Conservation (phyloP, 1,140 invertebrate species). For the Spodoptera litura region DNA sequence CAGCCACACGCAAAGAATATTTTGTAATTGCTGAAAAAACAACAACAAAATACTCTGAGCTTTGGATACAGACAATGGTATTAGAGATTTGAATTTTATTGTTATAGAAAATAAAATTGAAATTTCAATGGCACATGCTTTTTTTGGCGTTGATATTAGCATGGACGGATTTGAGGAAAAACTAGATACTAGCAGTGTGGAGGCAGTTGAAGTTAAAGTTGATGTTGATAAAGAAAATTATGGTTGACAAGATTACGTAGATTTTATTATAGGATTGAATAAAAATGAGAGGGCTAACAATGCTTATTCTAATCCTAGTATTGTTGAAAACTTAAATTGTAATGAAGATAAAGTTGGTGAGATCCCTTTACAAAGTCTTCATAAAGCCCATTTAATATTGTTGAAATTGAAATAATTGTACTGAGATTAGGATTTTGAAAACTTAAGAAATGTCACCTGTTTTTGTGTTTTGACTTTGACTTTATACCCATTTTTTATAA, state of each 20-base stretch:
- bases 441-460: too few species aligned
- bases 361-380: not conserved
- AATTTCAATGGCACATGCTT: constrained; percentile 35
- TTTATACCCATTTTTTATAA: too few species aligned
- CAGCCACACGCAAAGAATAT: constrained; percentile 93
- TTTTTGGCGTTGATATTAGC: not conserved
- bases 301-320: not conserved
- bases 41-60: constrained; percentile 85
- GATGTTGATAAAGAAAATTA: not conserved
- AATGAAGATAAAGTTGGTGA: not conserved
- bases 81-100: constrained; percentile 25
- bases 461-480: too few species aligned
- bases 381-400: not conserved
- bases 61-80: constrained; percentile 43
- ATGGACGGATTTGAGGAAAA: not conserved
- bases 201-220: not conserved
- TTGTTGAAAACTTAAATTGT: constrained; percentile 9
- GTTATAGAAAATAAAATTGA: constrained; percentile 6
- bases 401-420: constrained; percentile 5
- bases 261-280: not conserved
- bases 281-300: not conserved
- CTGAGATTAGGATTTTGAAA: not conserved
- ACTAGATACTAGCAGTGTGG: constrained; percentile 29
- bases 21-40: constrained; percentile 90
- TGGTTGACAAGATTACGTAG: not conserved